phyloP scores from a whole-genome alignment of 2,888 invertebrate species.

The Monoplex corrugatus region DNA sequence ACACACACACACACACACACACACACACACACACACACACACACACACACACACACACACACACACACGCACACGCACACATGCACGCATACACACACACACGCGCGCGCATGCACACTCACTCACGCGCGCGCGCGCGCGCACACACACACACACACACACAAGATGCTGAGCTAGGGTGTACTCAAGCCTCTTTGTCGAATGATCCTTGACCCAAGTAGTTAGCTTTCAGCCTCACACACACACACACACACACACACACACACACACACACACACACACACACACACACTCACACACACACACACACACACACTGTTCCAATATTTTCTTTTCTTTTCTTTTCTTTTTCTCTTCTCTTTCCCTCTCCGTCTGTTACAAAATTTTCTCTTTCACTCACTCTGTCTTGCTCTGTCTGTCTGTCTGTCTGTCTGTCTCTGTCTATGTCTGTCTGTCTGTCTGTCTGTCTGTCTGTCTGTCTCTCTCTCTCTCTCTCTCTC shows the following conservation, averaged over 20 bases:
- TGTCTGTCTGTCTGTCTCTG: not conserved
- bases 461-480: conserved; percentile 27
- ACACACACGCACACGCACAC: not conserved
- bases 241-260: not conserved
- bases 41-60: not conserved
- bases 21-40: not conserved
- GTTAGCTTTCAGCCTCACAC: not conserved
- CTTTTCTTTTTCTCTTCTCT: no score
- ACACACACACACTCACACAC: not conserved
- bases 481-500: conserved; percentile 2
- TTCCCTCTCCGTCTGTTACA: not conserved
- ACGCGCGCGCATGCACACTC: conserved; percentile 12
- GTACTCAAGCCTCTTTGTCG: no score
- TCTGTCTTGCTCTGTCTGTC: conserved; percentile 11
- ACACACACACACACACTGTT: not conserved
- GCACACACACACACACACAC: not conserved
- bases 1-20: not conserved
- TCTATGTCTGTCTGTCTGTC: conserved; percentile 3
- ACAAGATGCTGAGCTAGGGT: no score
- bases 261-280: not conserved
- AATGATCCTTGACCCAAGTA: no score
- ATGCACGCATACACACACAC: not conserved
- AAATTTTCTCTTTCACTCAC: not conserved
- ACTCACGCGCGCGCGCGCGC: conserved; percentile 8
- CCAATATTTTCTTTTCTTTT: no score